phyloP scores from a whole-genome alignment of 1,140 invertebrate genomes.

The Pogonognathellus flavescens region DNA sequence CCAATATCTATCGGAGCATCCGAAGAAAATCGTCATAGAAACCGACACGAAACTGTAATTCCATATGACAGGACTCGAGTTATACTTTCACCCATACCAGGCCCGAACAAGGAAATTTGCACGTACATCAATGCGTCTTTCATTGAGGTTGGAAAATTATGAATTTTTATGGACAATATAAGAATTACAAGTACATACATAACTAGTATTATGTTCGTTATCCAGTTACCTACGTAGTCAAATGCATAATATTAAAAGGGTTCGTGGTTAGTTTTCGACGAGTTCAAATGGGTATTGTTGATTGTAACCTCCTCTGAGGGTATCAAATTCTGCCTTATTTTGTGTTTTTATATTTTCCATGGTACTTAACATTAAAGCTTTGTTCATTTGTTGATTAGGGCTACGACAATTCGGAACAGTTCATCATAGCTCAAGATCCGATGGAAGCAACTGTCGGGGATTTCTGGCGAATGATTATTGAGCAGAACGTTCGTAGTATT shows the following conservation, averaged over 20 bases:
- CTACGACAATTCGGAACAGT: slow-evolving; percentile 90
- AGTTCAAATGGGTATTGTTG: no score
- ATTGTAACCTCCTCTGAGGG: no score
- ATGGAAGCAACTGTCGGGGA: slow-evolving; percentile 88
- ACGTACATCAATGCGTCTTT: slow-evolving; percentile 98
- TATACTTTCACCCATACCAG: slow-evolving; percentile 84
- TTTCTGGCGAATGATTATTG: slow-evolving; percentile 97
- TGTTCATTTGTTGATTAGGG: slow-evolving; percentile 71
- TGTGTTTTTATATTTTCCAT: no score
- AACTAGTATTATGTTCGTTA: no score
- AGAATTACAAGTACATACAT: no score
- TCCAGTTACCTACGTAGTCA: no score
- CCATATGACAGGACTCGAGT: slow-evolving; percentile 93
- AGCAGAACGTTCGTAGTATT: slow-evolving; percentile 90
- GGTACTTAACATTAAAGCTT: no score
- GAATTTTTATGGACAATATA: neutral
- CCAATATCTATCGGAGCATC: slow-evolving; percentile 83
- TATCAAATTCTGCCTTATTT: no score
- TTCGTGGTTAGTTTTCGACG: no score
- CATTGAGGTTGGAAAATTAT: slow-evolving; percentile 79
- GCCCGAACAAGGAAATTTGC: slow-evolving; percentile 81
- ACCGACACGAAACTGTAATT: slow-evolving; percentile 87
- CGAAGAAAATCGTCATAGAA: slow-evolving; percentile 89
- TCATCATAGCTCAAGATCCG: slow-evolving; percentile 96
- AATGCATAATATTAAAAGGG: no score